These are phyloP conservation scores for Alces alces DNA, from an alignment of 2,113 vertebrate genomes.

Conservation along the genomic window DNA sequence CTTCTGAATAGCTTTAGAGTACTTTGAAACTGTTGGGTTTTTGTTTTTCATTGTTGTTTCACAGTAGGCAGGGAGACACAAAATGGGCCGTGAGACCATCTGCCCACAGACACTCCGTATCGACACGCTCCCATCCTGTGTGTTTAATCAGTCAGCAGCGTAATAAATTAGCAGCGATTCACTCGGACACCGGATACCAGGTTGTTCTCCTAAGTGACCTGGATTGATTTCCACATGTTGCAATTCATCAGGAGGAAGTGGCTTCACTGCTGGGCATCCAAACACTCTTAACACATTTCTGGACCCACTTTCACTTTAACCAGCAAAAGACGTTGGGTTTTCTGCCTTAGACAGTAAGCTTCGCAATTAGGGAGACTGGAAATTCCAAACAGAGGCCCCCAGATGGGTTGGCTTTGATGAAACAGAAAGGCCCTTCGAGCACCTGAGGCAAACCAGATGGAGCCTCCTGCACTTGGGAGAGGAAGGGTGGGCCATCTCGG, in stretches of 20 bases:
- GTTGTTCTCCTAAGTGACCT: slow-evolving; percentile 45
- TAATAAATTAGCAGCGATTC: slow-evolving; percentile 52
- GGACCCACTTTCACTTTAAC: slow-evolving; percentile 9
- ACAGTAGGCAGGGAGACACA: background rate
- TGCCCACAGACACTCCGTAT: background rate
- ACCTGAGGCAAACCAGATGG: background rate
- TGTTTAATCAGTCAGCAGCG: slow-evolving; percentile 44
- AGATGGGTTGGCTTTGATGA: background rate
- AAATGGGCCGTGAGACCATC: slow-evolving; percentile 39
- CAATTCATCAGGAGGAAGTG: slow-evolving; percentile 56
- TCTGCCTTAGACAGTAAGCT: background rate
- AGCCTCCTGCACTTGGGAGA: background rate
- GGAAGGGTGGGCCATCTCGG: background rate
- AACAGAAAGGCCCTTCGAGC: background rate
- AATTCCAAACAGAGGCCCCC: background rate
- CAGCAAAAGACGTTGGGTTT: background rate
- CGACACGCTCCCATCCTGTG: background rate
- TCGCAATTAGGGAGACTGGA: background rate
- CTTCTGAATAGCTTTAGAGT: background rate
- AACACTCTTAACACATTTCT: background rate
- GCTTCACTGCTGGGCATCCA: background rate
- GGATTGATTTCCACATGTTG: slow-evolving; percentile 59
- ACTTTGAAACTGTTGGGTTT: background rate
- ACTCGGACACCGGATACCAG: slow-evolving; percentile 49
- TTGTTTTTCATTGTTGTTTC: slow-evolving; percentile 24